Percentiles rank a stretch among this genome's conserved stretches.
phyloP scores from a whole-genome alignment of 2,113 vertebrate species.

The Xenus cinereus region DNA sequence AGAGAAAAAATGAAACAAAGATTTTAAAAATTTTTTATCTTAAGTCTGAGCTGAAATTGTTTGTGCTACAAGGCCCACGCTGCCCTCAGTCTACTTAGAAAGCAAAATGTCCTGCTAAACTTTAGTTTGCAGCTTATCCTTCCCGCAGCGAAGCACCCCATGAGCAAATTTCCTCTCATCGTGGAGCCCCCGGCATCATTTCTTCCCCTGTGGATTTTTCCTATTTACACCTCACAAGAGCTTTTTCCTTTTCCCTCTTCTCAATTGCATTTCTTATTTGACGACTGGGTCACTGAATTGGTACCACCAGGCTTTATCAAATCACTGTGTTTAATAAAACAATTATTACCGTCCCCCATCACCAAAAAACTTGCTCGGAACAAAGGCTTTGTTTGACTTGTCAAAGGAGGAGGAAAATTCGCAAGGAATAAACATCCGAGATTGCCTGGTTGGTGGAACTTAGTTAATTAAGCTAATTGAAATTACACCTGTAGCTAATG shows the following conservation, averaged over 20 bases:
- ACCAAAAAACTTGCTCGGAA: background rate
- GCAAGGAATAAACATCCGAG: background rate
- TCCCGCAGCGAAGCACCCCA: background rate
- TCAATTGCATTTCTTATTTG: background rate
- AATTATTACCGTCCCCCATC: background rate
- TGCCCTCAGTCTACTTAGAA: background rate
- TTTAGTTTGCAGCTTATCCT: background rate
- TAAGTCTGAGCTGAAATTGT: background rate
- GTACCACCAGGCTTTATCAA: background rate
- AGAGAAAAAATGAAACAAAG: background rate
- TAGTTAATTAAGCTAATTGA: slow-evolving; percentile 35
- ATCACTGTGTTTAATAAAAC: background rate
- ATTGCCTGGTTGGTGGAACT: slow-evolving; percentile 4
- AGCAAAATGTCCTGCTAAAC: background rate
- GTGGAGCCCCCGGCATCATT: background rate
- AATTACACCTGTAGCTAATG: slow-evolving; percentile 41
- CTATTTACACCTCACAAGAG: slow-evolving; percentile 23
- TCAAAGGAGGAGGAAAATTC: background rate
- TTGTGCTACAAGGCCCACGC: background rate
- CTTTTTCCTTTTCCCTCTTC: background rate
- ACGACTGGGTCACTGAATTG: background rate
- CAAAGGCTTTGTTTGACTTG: background rate
- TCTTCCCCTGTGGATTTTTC: background rate
- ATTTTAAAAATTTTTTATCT: background rate
- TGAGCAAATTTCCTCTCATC: background rate